phyloP scores from a whole-genome alignment of 2,888 invertebrate genomes.

The Dusona sp. region DNA sequence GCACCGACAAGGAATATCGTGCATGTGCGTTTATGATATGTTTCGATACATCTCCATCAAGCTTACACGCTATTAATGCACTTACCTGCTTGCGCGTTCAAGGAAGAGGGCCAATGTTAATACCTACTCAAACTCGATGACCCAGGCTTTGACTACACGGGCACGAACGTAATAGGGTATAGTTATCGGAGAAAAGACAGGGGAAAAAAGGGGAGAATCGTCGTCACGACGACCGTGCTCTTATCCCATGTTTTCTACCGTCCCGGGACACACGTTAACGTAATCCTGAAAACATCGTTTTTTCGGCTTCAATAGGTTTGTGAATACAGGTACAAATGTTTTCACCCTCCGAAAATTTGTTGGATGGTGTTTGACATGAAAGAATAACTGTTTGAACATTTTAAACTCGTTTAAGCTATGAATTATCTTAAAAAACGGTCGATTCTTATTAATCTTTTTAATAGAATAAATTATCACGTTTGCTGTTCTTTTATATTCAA shows the following conservation, averaged over 20 bases:
- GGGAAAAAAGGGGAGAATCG: conserved; percentile 53
- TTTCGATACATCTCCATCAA: conserved; percentile 68
- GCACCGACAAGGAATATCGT: conserved; percentile 51
- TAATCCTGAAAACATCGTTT: conserved; percentile 39
- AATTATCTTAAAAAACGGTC: neutral
- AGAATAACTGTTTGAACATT: neutral
- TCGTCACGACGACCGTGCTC: conserved; percentile 22
- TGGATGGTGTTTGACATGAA: neutral
- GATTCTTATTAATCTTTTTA: neutral
- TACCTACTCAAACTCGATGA: conserved; percentile 65
- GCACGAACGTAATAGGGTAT: conserved; percentile 67
- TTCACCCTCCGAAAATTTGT: neutral
- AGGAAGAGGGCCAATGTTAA: conserved; percentile 61
- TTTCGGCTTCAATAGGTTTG: conserved; percentile 19
- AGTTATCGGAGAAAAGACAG: conserved; percentile 57
- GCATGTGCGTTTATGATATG: conserved; percentile 68
- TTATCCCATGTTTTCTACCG: conserved; percentile 33
- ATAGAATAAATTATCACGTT: neutral
- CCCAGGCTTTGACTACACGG: conserved; percentile 60
- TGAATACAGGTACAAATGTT: neutral
- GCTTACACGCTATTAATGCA: conserved; percentile 61
- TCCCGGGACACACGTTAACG: conserved; percentile 47
- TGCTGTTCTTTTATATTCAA: neutral
- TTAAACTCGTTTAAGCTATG: neutral
- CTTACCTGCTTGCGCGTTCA: conserved; percentile 37